Conservation (phyloP, 1,140 invertebrate genomes). For the Pentalonia nigronervosa region DNA sequence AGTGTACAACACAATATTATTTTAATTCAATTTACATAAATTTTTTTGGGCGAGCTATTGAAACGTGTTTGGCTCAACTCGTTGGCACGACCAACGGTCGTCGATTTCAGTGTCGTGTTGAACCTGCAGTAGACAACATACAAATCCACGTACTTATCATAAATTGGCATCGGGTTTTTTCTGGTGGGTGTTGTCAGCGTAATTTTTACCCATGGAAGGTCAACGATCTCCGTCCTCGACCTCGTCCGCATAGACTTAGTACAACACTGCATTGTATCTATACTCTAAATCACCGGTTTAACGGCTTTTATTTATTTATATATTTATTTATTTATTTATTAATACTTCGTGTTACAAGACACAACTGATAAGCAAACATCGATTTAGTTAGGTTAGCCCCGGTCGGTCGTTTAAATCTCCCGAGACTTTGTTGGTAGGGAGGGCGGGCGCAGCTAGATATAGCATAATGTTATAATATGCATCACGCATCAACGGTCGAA, state of each 20-base stretch:
- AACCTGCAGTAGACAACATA: background rate
- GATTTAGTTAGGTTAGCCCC: background rate
- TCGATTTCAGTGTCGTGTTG: background rate
- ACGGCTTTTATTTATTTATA: background rate
- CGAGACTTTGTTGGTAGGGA: background rate
- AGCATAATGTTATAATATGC: background rate
- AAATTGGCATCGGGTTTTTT: slow-evolving; percentile 11
- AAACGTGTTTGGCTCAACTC: slow-evolving; percentile 36
- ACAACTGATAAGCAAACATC: background rate
- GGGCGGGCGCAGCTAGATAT: background rate
- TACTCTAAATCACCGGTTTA: background rate
- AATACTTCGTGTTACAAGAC: background rate
- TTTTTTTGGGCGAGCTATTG: background rate
- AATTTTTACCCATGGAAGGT: background rate
- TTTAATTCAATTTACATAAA: background rate
- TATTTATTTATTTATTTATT: slow-evolving; percentile 24
- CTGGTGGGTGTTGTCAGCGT: slow-evolving; percentile 27
- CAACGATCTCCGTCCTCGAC: slow-evolving; percentile 45
- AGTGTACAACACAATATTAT: background rate
- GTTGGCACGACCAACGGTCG: background rate
- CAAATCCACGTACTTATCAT: background rate
- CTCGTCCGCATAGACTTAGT: background rate
- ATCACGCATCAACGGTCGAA: background rate
- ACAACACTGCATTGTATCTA: background rate
- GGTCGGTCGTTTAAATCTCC: background rate